phyloP scores from a whole-genome alignment of 2,797 vertebrate species.

The Amazonetta brasiliensis region DNA sequence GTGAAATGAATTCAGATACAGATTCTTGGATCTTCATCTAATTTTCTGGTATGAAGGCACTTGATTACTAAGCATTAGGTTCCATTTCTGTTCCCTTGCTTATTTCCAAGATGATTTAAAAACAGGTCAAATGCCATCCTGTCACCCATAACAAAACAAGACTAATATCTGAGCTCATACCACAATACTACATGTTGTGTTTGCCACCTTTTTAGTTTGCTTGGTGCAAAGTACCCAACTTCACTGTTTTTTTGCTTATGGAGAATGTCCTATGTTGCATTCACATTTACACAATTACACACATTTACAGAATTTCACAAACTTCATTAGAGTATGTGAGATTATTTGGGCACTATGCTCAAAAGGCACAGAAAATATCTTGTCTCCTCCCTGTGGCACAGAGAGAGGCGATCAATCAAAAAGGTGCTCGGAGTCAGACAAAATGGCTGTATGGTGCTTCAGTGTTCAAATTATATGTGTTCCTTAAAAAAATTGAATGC shows the following conservation, averaged over 20 bases:
- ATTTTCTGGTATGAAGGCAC: not conserved
- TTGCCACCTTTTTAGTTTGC: not conserved
- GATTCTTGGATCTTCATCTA: not conserved
- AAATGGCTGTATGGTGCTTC: constrained; percentile 59
- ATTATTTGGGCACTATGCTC: not conserved
- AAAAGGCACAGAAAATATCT: constrained; percentile 8
- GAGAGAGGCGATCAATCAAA: constrained; percentile 24
- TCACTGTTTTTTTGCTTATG: not conserved
- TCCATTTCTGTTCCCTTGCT: not conserved
- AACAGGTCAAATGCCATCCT: not conserved
- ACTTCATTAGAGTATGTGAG: not conserved
- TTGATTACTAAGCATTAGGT: not conserved
- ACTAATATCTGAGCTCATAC: not conserved
- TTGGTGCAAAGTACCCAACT: not conserved
- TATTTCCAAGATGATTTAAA: not conserved
- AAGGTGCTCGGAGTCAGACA: constrained; percentile 54
- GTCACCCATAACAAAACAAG: not conserved
- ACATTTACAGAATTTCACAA: not conserved
- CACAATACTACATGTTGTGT: not conserved
- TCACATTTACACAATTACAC: not conserved
- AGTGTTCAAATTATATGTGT: constrained; percentile 60
- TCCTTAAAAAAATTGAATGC: constrained; percentile 67
- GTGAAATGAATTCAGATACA: not conserved
- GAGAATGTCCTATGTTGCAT: not conserved
- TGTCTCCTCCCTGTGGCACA: constrained; percentile 18